These are phyloP conservation scores for Lithobates pipiens DNA, from an alignment of 2,797 vertebrate genomes.

Conservation along the genomic window DNA sequence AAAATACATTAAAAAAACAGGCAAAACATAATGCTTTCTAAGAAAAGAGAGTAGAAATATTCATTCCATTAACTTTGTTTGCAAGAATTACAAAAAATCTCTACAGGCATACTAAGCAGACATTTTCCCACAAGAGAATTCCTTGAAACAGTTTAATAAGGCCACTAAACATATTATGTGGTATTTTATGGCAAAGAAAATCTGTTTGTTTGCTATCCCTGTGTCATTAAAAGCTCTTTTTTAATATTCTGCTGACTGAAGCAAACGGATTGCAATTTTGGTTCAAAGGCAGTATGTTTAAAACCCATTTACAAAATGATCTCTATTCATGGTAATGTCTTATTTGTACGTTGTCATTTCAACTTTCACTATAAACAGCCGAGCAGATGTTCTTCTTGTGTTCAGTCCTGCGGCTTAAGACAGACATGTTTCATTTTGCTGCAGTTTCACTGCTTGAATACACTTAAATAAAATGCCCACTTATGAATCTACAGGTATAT, in stretches of 20 bases:
- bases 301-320: constrained; percentile 66
- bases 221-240: constrained; percentile 66
- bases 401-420: constrained; percentile 49
- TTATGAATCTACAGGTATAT: neutral
- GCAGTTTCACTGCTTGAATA: constrained; percentile 1
- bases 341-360: constrained; percentile 69
- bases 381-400: constrained; percentile 59
- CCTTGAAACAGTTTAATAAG: constrained; percentile 49
- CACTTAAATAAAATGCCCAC: constrained; percentile 10
- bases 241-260: constrained; percentile 70
- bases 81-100: neutral
- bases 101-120: neutral
- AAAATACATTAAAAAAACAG: too few species aligned
- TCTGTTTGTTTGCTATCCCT: constrained; percentile 61
- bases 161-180: constrained; percentile 63
- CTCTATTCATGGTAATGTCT: constrained; percentile 64
- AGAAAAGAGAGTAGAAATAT: neutral
- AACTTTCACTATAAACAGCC: constrained; percentile 63
- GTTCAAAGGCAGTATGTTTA: constrained; percentile 71
- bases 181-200: constrained; percentile 65
- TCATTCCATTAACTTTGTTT: neutral
- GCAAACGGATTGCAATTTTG: constrained; percentile 62
- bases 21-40: neutral
- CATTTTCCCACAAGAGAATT: constrained; percentile 3
- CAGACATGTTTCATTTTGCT: neutral